phyloP scores from a whole-genome alignment of 2,888 invertebrate genomes.

The Ichneumon xanthorius region DNA sequence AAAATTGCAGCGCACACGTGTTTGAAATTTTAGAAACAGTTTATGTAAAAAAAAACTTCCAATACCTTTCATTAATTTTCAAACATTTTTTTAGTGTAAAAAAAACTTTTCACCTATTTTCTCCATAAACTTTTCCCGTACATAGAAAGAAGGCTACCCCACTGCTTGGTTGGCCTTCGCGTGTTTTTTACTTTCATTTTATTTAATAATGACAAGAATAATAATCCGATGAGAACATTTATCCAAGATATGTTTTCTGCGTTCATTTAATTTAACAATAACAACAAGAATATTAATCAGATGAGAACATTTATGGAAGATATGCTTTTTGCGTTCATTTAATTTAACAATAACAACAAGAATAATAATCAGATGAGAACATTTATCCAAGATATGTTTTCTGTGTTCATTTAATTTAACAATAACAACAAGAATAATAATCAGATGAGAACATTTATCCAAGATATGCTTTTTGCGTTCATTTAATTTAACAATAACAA shows the following conservation, averaged over 20 bases:
- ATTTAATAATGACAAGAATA: slow-evolving; percentile 19
- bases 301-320: background rate
- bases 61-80: too few species aligned
- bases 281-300: slow-evolving; percentile 1
- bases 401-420: slow-evolving; percentile 29
- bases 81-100: too few species aligned
- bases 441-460: too few species aligned
- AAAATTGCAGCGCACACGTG: too few species aligned
- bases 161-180: slow-evolving; percentile 13
- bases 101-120: slow-evolving; percentile 14
- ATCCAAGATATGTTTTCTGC: background rate
- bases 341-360: slow-evolving; percentile 15
- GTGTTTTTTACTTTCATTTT: slow-evolving; percentile 15
- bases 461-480: too few species aligned
- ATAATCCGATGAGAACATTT: slow-evolving; percentile 24
- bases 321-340: slow-evolving; percentile 5
- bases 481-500: too few species aligned
- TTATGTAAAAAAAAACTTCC: too few species aligned
- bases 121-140: too few species aligned
- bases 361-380: slow-evolving; percentile 24
- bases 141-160: background rate
- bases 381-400: too few species aligned
- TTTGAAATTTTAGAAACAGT: too few species aligned
- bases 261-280: slow-evolving; percentile 35
- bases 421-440: slow-evolving; percentile 10